Evolutionary conservation across 2,113 vertebrate genomes (phyloP), one percentile per base, ranked within the genome.

Genomic region (Crotophaga sulcirostris): DNA sequence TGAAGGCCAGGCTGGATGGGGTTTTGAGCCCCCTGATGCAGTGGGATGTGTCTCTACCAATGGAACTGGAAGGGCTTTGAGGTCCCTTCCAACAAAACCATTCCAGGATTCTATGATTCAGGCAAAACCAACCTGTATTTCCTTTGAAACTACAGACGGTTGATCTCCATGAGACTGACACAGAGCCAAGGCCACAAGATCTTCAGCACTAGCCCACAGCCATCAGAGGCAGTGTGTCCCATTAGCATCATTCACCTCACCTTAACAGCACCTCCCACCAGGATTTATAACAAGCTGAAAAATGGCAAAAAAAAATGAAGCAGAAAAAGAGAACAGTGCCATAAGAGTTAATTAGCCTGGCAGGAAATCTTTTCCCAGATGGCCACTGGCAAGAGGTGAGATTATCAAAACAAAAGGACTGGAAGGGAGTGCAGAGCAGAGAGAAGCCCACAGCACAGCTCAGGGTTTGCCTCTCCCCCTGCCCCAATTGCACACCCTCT

Each of bases 331-430:
- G 33, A 79, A n/a, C 2, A 59, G 19, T 24, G 62, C 62, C 58
- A 29, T 45, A 49, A 58, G 47, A 85, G 49, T 85, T 36, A 87
- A 87, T 82, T 42, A 85, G 31, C 28, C 62, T 66, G 78, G 58
- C 78, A 87, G 40, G 54, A 83, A 79, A 87, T 58, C 54, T 25
- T 21, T 54, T 89, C 85, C 88, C 82, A 83, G 67, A 62, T 76
- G 82, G 70, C 49, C 73, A 24, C 28, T n/a, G 92, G 33, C 40
- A 77, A 64, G 49, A 83, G 70, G 75, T 88, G 78, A 89, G 36
- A 56, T 85, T 78, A 72, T 76, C 70, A 83, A 84, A 97, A 75
- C 81, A 60, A 84, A 79, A 91, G 49, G n/a, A 16, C 19, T 54
- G 44, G 78, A 62, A 79, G 28, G 19, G 25, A 85, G 25, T 2